Evolutionary conservation across 1,140 invertebrate species (phyloP), one percentile per base, ranked within the genome.

Genomic region (Probaryconus sp.): DNA sequence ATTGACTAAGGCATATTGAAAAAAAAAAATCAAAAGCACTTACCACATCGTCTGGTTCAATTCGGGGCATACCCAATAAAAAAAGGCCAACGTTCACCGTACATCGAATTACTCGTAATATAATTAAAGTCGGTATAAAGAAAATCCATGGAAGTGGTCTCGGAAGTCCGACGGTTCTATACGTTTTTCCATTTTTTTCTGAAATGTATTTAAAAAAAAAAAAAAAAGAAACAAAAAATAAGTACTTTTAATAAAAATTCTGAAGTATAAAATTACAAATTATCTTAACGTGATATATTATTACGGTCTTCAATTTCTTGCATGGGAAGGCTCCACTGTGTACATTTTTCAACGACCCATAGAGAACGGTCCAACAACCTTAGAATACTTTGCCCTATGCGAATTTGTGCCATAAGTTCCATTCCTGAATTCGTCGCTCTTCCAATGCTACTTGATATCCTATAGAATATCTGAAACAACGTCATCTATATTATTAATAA

Each of bases 111-210:
- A 87, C 11, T 6, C 90, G 83, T 1, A 91, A 76, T 0, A 87
- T 51, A 2, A 91, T 43, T 33, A 91, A 77, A 18, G 87, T 79
- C 18, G 85, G 82, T 2, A 91, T 67, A 55, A 91, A 91, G 4
- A 91, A 83, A 2, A 90, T 64, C 90, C 90, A 91, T 0, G 90
- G 90, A 20, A 91, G 71, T 0, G 90, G 90, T 26, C 89, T 86
- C 3, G 89, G 83, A 9, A 90, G 76, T 68, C 89, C 85, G 0
- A 84, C 74, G 24, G 61, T 69, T 1, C 68, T 69, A 4, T 77
- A 87, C 47, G 28, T 74, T 80, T 79, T 88, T 7, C 89, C 88
- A 55, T 88, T 87, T 51, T 82, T 79, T 10, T 61, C 67, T 45
- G 16, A 5, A 26, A 37, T n/a, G 4, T 17, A 18, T 18, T 24